phyloP scores from a whole-genome alignment of 2,797 vertebrate genomes.

The Psittacula derbiana region DNA sequence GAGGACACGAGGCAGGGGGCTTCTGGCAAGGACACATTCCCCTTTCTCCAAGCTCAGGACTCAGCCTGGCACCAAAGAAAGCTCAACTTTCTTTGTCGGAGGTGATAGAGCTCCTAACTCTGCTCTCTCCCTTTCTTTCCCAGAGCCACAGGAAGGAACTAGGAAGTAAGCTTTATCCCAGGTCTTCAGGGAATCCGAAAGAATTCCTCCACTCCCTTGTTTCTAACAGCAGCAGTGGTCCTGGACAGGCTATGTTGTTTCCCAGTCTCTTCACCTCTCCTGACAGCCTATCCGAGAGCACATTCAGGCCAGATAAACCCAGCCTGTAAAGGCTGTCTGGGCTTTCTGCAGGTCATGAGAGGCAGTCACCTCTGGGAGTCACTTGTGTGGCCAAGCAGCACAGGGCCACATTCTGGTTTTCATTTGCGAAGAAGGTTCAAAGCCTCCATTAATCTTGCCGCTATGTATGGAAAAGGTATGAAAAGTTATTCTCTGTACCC shows the following conservation, averaged over 20 bases:
- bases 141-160: background rate
- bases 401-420: background rate
- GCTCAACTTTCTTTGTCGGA: background rate
- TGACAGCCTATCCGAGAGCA: background rate
- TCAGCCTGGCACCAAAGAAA: background rate
- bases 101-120: rapidly evolving
- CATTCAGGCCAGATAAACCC: background rate
- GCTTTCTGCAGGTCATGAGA: background rate
- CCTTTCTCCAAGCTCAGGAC: background rate
- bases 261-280: background rate
- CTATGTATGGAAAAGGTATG: background rate
- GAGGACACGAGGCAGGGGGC: background rate
- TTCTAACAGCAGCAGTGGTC: background rate
- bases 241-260: background rate
- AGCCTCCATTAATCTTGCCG: background rate
- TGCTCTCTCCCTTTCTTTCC: background rate
- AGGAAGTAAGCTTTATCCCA: background rate
- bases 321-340: background rate
- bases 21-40: rapidly evolving
- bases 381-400: background rate
- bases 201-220: background rate
- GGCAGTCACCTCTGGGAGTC: background rate
- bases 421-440: background rate
- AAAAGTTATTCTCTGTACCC: background rate
- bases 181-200: background rate